phyloP scores from a whole-genome alignment of 2,888 invertebrate genomes.

The Drosophila sordidapex region DNA sequence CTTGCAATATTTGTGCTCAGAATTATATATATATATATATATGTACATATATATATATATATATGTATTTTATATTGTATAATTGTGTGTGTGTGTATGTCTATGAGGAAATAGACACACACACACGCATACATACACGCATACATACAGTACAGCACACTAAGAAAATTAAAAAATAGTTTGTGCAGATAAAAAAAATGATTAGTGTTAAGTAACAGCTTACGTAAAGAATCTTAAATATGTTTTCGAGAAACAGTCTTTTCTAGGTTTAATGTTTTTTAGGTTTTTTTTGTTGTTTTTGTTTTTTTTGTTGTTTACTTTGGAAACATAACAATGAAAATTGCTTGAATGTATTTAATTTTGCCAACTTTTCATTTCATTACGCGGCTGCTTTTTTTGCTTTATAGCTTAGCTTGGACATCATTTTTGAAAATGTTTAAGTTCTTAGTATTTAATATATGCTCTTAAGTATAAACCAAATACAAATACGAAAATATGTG shows the following conservation, averaged over 20 bases:
- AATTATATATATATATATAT: constrained; percentile 20
- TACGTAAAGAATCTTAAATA: constrained; percentile 33
- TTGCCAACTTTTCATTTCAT: constrained; percentile 5
- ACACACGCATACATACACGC: constrained; percentile 6
- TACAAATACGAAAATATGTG: constrained; percentile 29
- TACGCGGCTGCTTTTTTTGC: constrained; percentile 24
- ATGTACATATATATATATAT: constrained; percentile 2
- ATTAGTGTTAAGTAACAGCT: constrained; percentile 26
- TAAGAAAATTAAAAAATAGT: constrained; percentile 5
- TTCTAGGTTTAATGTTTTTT: constrained; percentile 55
- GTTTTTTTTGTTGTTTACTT: constrained; percentile 53
- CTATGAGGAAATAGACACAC: constrained; percentile 5
- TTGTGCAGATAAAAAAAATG: constrained; percentile 19
- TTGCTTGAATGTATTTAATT: constrained; percentile 40
- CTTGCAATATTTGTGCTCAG: constrained; percentile 60
- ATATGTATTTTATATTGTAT: constrained; percentile 3
- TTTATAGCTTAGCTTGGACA: constrained; percentile 60
- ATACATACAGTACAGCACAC: background rate
- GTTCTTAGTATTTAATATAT: constrained; percentile 22
- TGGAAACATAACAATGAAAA: constrained; percentile 61
- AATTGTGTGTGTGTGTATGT: constrained; percentile 3
- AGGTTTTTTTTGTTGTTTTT: background rate
- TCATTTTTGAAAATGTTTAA: constrained; percentile 37
- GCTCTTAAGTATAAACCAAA: constrained; percentile 13
- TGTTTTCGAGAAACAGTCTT: constrained; percentile 47